phyloP scores from a whole-genome alignment of 1,140 invertebrate species.

The Zaprionus kolodkinae region DNA sequence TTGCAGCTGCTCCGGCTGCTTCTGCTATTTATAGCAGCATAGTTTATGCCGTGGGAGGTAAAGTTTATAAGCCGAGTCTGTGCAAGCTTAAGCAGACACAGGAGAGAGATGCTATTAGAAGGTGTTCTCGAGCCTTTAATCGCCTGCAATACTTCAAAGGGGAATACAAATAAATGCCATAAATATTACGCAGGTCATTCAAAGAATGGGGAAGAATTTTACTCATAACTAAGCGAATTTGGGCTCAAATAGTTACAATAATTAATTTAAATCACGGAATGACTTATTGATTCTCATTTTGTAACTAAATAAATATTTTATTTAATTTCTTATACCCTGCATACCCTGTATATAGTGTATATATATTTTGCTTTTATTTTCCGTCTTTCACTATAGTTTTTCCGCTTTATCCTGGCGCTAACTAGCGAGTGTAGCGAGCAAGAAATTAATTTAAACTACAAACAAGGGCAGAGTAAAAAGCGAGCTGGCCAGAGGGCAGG shows the following conservation, averaged over 20 bases:
- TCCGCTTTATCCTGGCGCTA: constrained; percentile 17
- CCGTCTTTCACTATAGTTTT: neutral
- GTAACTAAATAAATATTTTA: too few species aligned
- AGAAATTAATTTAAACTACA: constrained; percentile 59
- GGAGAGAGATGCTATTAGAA: neutral
- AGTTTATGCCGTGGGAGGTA: constrained; percentile 2
- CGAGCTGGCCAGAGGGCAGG: neutral
- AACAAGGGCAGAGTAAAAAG: constrained; percentile 40
- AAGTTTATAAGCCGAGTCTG: constrained; percentile 4
- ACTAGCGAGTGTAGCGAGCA: constrained; percentile 32
- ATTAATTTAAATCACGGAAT: too few species aligned
- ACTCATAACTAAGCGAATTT: too few species aligned
- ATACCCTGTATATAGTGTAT: too few species aligned
- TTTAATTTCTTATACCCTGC: too few species aligned
- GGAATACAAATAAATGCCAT: neutral
- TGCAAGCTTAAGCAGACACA: neutral
- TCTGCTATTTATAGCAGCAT: neutral
- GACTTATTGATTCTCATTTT: too few species aligned
- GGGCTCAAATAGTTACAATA: too few species aligned
- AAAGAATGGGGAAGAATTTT: too few species aligned
- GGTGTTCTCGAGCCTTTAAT: too few species aligned
- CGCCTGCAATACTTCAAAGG: neutral
- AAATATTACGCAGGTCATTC: neutral
- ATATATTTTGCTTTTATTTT: too few species aligned
- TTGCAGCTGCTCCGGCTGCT: neutral